Evolutionary conservation across 2,888 invertebrate genomes (phyloP).

Genomic region (Harpagoxenus sublaevis): DNA sequence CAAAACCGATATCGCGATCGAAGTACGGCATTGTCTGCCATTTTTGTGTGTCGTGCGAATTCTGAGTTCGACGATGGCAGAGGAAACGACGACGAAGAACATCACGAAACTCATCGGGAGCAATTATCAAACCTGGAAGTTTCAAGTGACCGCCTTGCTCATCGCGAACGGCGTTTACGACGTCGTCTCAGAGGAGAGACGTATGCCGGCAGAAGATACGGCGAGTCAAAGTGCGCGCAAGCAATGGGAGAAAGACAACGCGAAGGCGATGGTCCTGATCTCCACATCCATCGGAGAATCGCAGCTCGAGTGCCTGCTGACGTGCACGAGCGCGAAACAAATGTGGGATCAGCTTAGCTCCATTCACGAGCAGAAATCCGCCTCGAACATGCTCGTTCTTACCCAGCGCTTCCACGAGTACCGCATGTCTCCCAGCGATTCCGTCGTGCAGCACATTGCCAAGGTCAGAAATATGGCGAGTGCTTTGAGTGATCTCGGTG

Average conservation of each 20-base stretch:
- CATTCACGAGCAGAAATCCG: neutral
- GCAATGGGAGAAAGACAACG: neutral
- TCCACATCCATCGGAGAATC: neutral
- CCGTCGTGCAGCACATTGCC: neutral
- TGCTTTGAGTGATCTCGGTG: neutral
- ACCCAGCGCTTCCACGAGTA: neutral
- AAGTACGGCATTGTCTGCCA: too few relatives aligned
- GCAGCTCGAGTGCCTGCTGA: neutral
- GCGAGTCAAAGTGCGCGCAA: neutral
- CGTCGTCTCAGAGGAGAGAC: neutral
- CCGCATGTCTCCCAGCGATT: neutral
- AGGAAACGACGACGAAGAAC: neutral
- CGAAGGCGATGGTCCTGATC: neutral
- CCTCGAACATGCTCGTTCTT: neutral
- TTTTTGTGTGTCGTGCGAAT: too few relatives aligned
- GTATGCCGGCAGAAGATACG: neutral
- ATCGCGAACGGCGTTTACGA: constrained; percentile 10
- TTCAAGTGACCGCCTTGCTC: neutral
- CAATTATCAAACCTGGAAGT: neutral
- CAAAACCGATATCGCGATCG: too few relatives aligned
- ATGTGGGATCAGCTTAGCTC: neutral
- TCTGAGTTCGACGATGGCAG: too few relatives aligned
- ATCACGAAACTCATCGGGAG: neutral
- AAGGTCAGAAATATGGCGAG: neutral
- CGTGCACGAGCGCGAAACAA: neutral